Conservation (phyloP, 2,888 invertebrate genomes). For the Zhuqinia jingwanae region DNA sequence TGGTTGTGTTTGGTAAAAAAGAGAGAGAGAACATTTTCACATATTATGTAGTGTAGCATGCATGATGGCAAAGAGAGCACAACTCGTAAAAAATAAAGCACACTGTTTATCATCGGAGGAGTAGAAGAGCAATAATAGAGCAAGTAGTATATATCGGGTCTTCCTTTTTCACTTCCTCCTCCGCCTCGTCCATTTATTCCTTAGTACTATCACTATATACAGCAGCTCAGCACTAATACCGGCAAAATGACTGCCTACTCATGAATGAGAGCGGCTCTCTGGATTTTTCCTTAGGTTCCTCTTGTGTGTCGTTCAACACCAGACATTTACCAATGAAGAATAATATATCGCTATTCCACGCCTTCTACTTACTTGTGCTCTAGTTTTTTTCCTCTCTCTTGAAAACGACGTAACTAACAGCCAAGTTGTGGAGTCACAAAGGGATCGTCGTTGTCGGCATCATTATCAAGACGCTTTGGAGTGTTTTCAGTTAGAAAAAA, state of each 20-base stretch:
- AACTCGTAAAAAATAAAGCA: conserved; percentile 15
- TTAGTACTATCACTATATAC: neutral
- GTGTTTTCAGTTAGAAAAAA: conserved; percentile 5
- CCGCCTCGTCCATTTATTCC: conserved; percentile 14
- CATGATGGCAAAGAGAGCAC: neutral
- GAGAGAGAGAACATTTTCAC: neutral
- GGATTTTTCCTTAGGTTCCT: neutral
- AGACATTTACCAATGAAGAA: neutral
- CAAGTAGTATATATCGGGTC: neutral
- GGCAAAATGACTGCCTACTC: neutral
- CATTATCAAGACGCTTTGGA: conserved; percentile 18
- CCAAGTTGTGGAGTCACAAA: conserved; percentile 43
- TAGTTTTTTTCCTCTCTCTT: neutral
- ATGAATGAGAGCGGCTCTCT: neutral
- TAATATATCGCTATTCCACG: neutral
- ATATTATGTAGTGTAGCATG: neutral
- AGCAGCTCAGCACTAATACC: neutral
- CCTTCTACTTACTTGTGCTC: neutral
- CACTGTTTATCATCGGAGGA: conserved; percentile 31
- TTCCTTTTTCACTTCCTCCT: conserved; percentile 36
- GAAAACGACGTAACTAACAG: neutral
- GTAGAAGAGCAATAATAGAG: neutral
- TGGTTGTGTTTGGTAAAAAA: neutral
- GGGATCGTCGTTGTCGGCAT: conserved; percentile 28
- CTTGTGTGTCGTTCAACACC: neutral